These are phyloP conservation scores for Atrina japonica DNA, from an alignment of 2,888 invertebrate genomes.

Conservation along the genomic window DNA sequence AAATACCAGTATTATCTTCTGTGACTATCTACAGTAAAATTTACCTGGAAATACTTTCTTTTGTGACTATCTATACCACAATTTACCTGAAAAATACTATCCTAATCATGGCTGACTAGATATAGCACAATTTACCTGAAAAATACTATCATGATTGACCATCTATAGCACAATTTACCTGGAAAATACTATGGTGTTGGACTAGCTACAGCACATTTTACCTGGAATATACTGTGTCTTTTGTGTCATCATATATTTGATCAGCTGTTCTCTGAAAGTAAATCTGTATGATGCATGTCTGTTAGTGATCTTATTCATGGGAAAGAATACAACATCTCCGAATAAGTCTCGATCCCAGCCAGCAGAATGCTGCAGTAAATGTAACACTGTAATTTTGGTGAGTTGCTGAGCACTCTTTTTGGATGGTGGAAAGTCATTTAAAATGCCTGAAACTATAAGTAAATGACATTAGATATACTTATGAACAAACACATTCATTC, in stretches of 20 bases:
- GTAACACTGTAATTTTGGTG: slow-evolving; percentile 60
- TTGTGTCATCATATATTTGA: slow-evolving; percentile 66
- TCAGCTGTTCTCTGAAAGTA: too few relatives aligned
- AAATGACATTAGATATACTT: not conserved
- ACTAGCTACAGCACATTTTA: too few relatives aligned
- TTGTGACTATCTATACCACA: too few relatives aligned
- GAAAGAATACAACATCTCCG: slow-evolving; percentile 73
- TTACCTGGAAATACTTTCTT: too few relatives aligned
- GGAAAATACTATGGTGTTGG: slow-evolving; percentile 70
- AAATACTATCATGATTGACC: too few relatives aligned
- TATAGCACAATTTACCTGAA: too few relatives aligned
- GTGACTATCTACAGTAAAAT: too few relatives aligned
- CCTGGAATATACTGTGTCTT: slow-evolving; percentile 73
- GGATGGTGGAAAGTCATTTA: slow-evolving; percentile 44
- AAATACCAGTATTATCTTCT: too few relatives aligned
- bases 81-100: too few relatives aligned
- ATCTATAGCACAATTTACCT: too few relatives aligned
- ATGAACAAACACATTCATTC: not conserved
- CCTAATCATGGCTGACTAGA: too few relatives aligned
- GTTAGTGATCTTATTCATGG: slow-evolving; percentile 47
- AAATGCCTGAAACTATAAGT: slow-evolving; percentile 48
- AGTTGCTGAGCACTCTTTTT: slow-evolving; percentile 53
- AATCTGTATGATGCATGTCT: too few relatives aligned
- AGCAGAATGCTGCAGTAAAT: slow-evolving; percentile 75
- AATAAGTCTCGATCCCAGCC: slow-evolving; percentile 74